A percentile compares a stretch with the other conserved stretches of the same genome.
Conservation (phyloP, 1,140 invertebrate genomes). For the Brachionus asplanchnoidis region DNA sequence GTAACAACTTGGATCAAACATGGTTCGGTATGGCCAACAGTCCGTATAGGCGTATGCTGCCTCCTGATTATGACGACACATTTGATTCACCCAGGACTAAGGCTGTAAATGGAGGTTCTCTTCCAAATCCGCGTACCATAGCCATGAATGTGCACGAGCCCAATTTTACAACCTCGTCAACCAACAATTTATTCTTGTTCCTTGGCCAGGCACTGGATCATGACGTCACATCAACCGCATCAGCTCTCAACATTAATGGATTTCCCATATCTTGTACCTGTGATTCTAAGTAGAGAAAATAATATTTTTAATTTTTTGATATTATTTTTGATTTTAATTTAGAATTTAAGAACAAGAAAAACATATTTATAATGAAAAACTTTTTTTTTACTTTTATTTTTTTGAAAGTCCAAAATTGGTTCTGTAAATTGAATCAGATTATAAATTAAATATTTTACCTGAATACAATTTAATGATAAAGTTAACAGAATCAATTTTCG, state of each 20-base stretch:
- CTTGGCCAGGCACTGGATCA: conserved; percentile 72
- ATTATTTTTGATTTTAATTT: too few species aligned
- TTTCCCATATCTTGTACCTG: background rate
- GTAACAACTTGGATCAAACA: conserved; percentile 29
- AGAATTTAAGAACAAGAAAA: too few species aligned
- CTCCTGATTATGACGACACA: background rate
- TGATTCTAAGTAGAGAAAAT: background rate
- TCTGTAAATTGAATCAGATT: too few species aligned
- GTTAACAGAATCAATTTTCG: too few species aligned
- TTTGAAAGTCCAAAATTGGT: too few species aligned
- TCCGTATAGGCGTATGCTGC: background rate
- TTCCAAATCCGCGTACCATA: conserved; percentile 79
- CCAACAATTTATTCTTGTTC: conserved; percentile 61
- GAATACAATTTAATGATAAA: too few species aligned
- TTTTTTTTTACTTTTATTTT: too few species aligned
- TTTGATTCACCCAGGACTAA: background rate
- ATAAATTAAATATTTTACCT: too few species aligned
- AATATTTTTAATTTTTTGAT: background rate
- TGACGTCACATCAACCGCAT: conserved; percentile 44
- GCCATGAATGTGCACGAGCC: conserved; percentile 63
- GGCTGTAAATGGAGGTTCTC: conserved; percentile 59
- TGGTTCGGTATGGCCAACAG: background rate
- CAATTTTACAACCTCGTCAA: background rate
- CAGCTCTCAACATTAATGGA: background rate
- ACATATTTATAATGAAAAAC: too few species aligned